phyloP scores from a whole-genome alignment of 2,113 vertebrate species.

The Pelodiscus sinensis region DNA sequence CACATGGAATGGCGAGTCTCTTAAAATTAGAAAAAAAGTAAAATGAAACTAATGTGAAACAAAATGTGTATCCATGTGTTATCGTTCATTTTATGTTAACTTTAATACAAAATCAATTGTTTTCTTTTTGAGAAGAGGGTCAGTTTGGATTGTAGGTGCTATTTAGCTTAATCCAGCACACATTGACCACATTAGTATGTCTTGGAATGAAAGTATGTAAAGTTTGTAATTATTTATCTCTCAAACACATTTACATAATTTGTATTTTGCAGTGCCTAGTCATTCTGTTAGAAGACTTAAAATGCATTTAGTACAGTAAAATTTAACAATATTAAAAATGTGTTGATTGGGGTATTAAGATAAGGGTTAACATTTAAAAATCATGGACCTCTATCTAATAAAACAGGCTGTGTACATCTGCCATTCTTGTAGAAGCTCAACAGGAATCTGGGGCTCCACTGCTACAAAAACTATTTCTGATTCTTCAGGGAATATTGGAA shows the following conservation, averaged over 20 bases:
- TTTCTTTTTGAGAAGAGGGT: not conserved
- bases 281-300: not conserved
- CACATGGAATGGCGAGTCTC: constrained; percentile 72
- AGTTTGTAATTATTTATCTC: not conserved
- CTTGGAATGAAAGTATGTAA: not conserved
- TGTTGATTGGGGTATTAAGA: not conserved
- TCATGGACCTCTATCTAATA: constrained; percentile 10
- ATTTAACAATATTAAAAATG: constrained; percentile 8
- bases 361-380: not conserved
- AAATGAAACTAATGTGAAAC: not conserved
- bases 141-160: not conserved
- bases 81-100: constrained; percentile 1
- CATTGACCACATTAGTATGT: not conserved
- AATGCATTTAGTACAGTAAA: not conserved
- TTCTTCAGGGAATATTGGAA: constrained; percentile 50
- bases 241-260: not conserved
- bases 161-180: not conserved
- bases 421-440: constrained; percentile 51
- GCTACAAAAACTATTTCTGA: constrained; percentile 58
- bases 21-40: constrained; percentile 62
- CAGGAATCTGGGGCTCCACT: constrained; percentile 47
- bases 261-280: constrained; percentile 1
- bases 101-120: constrained; percentile 21
- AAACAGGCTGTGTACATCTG: constrained; percentile 51
- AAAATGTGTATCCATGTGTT: not conserved